phyloP scores from a whole-genome alignment of 2,113 vertebrate species.

The Elanus axillaris region DNA sequence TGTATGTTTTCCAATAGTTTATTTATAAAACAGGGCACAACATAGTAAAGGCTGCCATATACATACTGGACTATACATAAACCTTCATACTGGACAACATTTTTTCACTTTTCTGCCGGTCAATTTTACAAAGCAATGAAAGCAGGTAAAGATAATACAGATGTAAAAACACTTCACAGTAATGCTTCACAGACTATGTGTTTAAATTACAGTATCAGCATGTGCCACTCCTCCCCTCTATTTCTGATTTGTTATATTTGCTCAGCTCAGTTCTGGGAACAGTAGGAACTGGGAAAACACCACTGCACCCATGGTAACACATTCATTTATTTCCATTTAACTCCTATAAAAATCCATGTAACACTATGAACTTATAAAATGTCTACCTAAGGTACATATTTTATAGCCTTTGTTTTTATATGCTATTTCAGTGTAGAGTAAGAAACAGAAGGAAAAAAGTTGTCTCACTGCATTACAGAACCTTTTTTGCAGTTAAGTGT shows the following conservation, averaged over 20 bases:
- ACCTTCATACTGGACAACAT: neutral
- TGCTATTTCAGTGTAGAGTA: neutral
- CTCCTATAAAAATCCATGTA: neutral
- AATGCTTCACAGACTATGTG: neutral
- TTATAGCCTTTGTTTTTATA: neutral
- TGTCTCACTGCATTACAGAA: neutral
- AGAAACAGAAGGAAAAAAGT: neutral
- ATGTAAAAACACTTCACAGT: neutral
- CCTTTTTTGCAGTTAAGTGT: neutral
- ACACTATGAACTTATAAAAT: neutral
- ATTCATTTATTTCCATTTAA: neutral
- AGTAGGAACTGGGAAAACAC: neutral
- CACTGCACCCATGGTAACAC: neutral
- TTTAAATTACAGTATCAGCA: neutral
- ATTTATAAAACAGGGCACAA: neutral
- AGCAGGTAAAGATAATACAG: constrained; percentile 3
- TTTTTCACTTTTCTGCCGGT: neutral
- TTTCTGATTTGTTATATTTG: neutral
- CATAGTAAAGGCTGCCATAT: neutral
- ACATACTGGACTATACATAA: neutral
- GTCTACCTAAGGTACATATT: neutral
- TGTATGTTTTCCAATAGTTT: neutral
- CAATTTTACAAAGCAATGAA: neutral
- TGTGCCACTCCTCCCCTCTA: neutral
- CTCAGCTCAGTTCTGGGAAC: neutral